Evolutionary conservation across 2,797 vertebrate species (phyloP), one percentile per base, ranked within the genome.

Genomic region (Tokudaia tokunoshimensis): DNA sequence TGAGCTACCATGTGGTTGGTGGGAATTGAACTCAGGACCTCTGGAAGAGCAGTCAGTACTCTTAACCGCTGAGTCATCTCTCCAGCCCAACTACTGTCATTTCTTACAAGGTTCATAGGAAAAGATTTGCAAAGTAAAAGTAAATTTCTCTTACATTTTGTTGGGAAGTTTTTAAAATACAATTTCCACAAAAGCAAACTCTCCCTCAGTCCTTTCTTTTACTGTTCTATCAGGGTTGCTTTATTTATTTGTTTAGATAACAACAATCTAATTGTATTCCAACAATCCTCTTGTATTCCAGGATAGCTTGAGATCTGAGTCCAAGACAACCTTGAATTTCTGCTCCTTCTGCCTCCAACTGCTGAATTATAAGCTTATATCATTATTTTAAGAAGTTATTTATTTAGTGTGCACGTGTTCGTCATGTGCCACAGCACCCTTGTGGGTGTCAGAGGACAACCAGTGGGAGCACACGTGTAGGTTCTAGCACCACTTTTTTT

Each of bases 181-280:
- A 92, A 78, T 82, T 92, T 89, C n/a, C 87, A 94, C 22, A 24
- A 94, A 89, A 83, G 61, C 19, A 92, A 95, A 93, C 80, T 41
- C 6, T 94, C 92, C 34, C 72, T 78, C 47, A 93, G 13, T 52
- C 37, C 11, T 17, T 31, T 29, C 9, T 2, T 70, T 82, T 37
- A 88, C 5, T 57, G 26, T 4, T 96, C 72, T 94, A 88, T n/a
- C 6, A 50, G 44, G 44, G 41, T 65, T 82, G 34, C 20, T 59
- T 59, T 20, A 20, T 59, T 83, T 65, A 85, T 67, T 67, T 34
- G 47, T 84, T 47, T n/a, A 55, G 34, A n/a, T 20, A 85, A 47
- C 41, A 41, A 41, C 41, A 41, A 41, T 41, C 41, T 41, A 41
- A 41, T 41, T 41, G 41, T 41, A 41, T 41, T 41, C 41, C 41